Percentiles rank a stretch among this genome's conserved stretches.
These are phyloP conservation scores for Palythoa grandiflora DNA, from an alignment of 92 coral and sea anemone species.

Conservation along the genomic window DNA sequence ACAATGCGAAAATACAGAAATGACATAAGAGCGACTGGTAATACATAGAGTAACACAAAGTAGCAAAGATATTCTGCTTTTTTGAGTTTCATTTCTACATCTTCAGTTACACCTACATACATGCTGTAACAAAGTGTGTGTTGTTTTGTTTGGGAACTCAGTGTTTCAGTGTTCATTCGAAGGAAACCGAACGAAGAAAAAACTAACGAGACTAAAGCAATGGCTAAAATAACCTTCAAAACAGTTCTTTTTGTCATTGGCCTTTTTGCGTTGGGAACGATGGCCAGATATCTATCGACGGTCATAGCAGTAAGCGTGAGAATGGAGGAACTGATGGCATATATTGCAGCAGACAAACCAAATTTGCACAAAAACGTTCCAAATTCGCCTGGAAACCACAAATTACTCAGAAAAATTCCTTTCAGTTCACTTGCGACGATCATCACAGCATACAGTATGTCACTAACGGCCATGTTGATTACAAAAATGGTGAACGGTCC, in stretches of 20 bases:
- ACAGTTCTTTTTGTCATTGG: background rate
- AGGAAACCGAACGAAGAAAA: background rate
- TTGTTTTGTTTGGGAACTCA: background rate
- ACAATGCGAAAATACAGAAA: too few species aligned
- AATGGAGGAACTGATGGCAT: background rate
- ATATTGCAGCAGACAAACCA: background rate
- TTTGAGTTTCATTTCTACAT: too few species aligned
- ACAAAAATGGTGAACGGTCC: background rate
- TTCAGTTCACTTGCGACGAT: background rate
- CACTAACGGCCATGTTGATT: slow-evolving; percentile 7
- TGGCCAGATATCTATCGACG: background rate
- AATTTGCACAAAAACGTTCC: slow-evolving; percentile 1
- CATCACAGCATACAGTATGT: background rate
- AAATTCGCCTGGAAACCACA: background rate
- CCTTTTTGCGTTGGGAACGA: too few species aligned
- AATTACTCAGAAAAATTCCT: background rate
- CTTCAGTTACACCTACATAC: background rate
- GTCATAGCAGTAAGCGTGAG: background rate
- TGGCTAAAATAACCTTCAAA: background rate
- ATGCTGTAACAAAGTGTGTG: background rate
- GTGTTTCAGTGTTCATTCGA: background rate
- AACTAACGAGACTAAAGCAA: background rate
- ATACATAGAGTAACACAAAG: too few species aligned
- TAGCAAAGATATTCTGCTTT: too few species aligned
- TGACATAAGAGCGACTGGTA: too few species aligned